Evolutionary conservation across 2,888 invertebrate genomes (phyloP).

Genomic region (Dolomedes plantarius): DNA sequence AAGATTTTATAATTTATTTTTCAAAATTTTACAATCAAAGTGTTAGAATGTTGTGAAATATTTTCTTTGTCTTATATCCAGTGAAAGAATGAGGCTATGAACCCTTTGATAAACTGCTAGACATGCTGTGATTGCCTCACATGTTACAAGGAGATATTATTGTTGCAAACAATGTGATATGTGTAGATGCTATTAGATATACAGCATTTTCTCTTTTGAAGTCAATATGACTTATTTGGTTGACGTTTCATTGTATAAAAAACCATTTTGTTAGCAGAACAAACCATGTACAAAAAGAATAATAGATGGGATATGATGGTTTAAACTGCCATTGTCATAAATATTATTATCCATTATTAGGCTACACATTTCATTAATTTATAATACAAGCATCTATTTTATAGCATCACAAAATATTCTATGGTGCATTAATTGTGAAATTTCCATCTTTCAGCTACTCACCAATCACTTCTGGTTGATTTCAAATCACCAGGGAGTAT

Average conservation of each 20-base stretch:
- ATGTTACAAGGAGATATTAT: neutral
- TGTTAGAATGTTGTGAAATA: neutral
- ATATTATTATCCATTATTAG: conserved; percentile 8
- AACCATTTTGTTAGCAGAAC: conserved; percentile 45
- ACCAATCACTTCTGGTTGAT: conserved; percentile 24
- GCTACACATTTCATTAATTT: conserved; percentile 30
- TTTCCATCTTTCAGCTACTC: neutral
- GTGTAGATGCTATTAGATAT: conserved; percentile 17
- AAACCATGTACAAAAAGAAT: conserved; percentile 47
- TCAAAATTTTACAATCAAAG: no score
- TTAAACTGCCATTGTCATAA: conserved; percentile 41
- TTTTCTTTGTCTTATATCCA: neutral
- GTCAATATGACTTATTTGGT: conserved; percentile 6
- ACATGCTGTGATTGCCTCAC: neutral
- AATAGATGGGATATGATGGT: conserved; percentile 5
- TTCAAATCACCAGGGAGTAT: conserved; percentile 39
- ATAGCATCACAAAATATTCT: conserved; percentile 21
- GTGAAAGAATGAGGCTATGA: neutral
- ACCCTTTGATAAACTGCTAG: neutral
- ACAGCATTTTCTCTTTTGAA: conserved; percentile 18
- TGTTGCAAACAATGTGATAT: conserved; percentile 38
- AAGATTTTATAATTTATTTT: no score
- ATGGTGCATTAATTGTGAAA: conserved; percentile 16
- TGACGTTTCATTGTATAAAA: conserved; percentile 52
- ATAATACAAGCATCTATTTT: conserved; percentile 36